These are phyloP conservation scores for Cantharis nigra DNA, from an alignment of 2,888 invertebrate genomes.

Conservation along the genomic window DNA sequence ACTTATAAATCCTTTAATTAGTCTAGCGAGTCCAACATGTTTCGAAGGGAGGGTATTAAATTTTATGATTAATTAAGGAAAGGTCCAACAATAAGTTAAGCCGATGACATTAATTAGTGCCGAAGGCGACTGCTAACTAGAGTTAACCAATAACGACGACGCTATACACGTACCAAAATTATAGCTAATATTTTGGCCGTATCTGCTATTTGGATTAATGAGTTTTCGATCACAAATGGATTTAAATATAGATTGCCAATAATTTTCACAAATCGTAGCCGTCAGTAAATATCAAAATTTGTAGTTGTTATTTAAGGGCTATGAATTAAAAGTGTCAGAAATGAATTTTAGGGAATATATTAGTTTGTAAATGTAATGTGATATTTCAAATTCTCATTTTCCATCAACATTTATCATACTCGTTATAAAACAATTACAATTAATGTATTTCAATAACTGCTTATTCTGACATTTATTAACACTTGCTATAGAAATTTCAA, in stretches of 20 bases:
- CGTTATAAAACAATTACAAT: constrained; percentile 6
- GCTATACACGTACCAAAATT: constrained; percentile 13
- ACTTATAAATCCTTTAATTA: constrained; percentile 22
- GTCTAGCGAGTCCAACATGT: constrained; percentile 19
- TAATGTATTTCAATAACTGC: background rate
- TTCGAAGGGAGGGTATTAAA: constrained; percentile 23
- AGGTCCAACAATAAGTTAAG: constrained; percentile 26
- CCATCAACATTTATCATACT: constrained; percentile 6
- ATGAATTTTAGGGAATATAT: constrained; percentile 2
- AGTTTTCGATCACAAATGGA: constrained; percentile 9
- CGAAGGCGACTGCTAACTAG: constrained; percentile 25
- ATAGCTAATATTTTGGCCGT: constrained; percentile 13
- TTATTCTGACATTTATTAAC: background rate
- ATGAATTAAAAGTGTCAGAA: constrained; percentile 12
- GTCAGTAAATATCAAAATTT: constrained; percentile 13
- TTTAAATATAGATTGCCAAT: constrained; percentile 12
- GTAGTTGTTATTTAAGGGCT: constrained; percentile 7
- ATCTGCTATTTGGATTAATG: constrained; percentile 24
- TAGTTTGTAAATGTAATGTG: constrained; percentile 3
- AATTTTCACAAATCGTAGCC: constrained; percentile 5
- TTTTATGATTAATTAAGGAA: constrained; percentile 30
- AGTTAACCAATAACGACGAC: constrained; percentile 16
- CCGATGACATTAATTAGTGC: constrained; percentile 28
- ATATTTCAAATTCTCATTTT: constrained; percentile 13
- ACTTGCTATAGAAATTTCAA: background rate